These are phyloP conservation scores for Rhynchopsitta pachyrhyncha DNA, from an alignment of 2,113 vertebrate species.

Conservation along the genomic window DNA sequence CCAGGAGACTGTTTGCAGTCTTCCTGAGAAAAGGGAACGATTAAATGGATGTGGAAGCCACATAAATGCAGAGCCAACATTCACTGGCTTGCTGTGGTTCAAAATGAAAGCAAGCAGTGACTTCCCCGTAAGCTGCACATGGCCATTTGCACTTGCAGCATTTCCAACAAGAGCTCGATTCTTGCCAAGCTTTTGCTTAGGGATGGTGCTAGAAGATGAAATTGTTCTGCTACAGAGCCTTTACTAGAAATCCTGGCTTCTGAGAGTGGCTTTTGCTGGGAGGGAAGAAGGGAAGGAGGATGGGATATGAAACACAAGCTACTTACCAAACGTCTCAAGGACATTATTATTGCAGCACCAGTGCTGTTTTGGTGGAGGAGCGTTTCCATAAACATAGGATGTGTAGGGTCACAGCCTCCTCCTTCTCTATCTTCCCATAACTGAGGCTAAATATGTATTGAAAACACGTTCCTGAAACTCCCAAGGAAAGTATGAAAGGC, in stretches of 20 bases:
- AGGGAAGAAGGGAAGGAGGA: neutral
- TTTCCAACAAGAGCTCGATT: neutral
- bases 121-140: neutral
- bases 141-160: neutral
- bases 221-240: neutral
- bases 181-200: neutral
- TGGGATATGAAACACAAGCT: neutral
- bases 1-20: neutral
- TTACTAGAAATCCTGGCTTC: neutral
- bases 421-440: slow-evolving; percentile 23
- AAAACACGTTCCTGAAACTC: neutral
- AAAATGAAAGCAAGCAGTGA: neutral
- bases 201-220: neutral
- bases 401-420: slow-evolving; percentile 39
- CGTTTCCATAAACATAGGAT: slow-evolving; percentile 36
- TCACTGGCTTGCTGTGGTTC: neutral
- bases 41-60: neutral
- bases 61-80: neutral
- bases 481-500: neutral
- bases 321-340: neutral
- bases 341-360: neutral
- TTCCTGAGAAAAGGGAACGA: neutral
- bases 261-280: neutral
- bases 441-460: neutral
- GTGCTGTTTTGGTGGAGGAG: neutral